Evolutionary conservation across 2,888 invertebrate species (phyloP), one percentile per base, ranked within the genome.

Genomic region (Spodoptera littoralis): DNA sequence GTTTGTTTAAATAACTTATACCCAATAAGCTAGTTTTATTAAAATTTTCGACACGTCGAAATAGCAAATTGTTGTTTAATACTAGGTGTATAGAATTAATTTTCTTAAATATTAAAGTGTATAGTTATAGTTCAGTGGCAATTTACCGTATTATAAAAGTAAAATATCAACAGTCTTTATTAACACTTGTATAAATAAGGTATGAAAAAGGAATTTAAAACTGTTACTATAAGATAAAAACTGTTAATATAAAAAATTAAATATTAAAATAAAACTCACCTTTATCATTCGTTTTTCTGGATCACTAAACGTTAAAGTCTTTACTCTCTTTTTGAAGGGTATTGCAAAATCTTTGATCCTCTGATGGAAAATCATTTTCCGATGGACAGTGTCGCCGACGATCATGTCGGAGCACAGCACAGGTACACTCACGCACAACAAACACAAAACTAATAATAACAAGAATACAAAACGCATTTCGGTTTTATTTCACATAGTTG

Each of bases 321-420:
- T 90, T 8, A 94, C 90, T 65, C 93, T 87, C 77, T 94, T 94
- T 84, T 90, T 93, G 73, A 94, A 94, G 0, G 94, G 94, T 85
- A 94, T 92, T 24, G 94, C 94, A 42, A 93, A 92, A 57, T 93
- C 92, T 77, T 94, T 94, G 30, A 94, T 86, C 75, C 94, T 90
- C 71, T 94, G 91, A 65, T 94, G 94, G 77, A 92, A 94, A 62
- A 94, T 91, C 94, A 94, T 93, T 83, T 94, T 94, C 69, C 91
- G 88, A 71, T 93, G 94, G 71, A 94, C 92, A 2, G 90, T 93
- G 70, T 94, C 94, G 50, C 94, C 94, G 22, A 90, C 80, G 64
- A 94, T 91, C 94, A 94, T 94, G 73, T 94, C 94, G 84, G 79
- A 87, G 64, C 84, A 79, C 68, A 80, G 43, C 43, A 67, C 82